Evolutionary conservation across 2,113 vertebrate species (phyloP), one percentile per base, ranked within the genome.

Genomic region (Thunnus maccoyii): DNA sequence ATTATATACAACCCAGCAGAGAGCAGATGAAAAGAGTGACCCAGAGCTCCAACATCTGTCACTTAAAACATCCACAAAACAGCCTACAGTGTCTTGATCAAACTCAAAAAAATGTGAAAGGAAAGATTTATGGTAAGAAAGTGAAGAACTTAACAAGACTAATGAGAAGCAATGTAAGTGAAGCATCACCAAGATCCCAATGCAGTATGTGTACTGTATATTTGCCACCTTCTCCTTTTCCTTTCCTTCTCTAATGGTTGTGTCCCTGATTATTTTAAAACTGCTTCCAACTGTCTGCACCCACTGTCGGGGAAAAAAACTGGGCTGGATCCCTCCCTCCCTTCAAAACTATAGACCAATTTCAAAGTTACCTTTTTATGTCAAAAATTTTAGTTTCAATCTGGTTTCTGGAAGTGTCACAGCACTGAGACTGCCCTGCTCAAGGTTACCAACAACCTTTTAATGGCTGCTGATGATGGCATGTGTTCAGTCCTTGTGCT

Each of bases 121-220:
- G 17, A 50, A 56, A 27, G 14, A 22, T 5, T 10, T 60, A 46
- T 3, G 13, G 56, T 20, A 57, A 27, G 16, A 58, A 56, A 47
- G 20, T 65, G 2, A 68, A 47, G 51, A 27, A 72, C 15, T 41
- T 32, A 63, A 36, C 22, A 48, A 17, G 5, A 55, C 52, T 78
- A 72, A 83, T 51, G 70, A 60, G 62, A 64, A 58, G 47, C 46
- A 60, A 54, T 79, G n/a, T 62, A 80, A 30, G 44, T 61, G 27
- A 62, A 30, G 55, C 48, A 72, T 44, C 68, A 32, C 52, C 4
- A 0, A 17, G 50, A 20, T 57, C 27, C 50, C 27, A 13, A 51
- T 70, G 52, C 69, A 64, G 62, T 16, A 20, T 41, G 27, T 36
- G 62, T 12, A 36, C 69, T 64, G 36, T 51, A 22, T n/a, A 15